Base-by-base conservation (phyloP, 2,888 invertebrate genomes). In the Papilio demoleus region DNA sequence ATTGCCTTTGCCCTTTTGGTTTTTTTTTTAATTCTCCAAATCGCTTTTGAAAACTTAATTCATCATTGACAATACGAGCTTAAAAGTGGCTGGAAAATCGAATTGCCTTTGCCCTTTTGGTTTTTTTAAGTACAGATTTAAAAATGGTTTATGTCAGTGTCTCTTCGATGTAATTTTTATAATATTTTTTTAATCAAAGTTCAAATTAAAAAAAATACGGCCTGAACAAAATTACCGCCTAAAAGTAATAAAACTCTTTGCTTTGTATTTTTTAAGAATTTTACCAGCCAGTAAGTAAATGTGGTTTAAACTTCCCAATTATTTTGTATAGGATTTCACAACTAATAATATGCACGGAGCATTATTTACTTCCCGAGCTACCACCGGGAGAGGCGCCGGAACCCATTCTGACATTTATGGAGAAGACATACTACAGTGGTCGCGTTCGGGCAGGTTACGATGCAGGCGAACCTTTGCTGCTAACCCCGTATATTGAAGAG, bases 401-500 rank as follows among this genome's bases (percentile, higher is more conserved):
- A 50, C 91, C 92, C 0, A 88, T 92, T 62, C 79, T 90, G 0
- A 81, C 83, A 2, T 91, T 92, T 77, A 88, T 90, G 89, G 92
- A 92, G 73, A 76, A 74, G 4, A 87, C 86, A 0, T 92, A 92
- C 77, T 78, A 78, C 60, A 70, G 81, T 5, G 85, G 86, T 1
- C 77, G 84, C 1, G 80, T 75, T 1, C 79, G 87, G 31, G 67
- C 83, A 0, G 73, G 77, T 1, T 79, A 73, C 40, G 88, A 86
- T 5, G 87, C 93, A 0, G 94, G 94, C 0, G 79, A 91, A 0
- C 94, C 94, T 0, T 81, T 95, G 0, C 90, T 94, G 19, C 87
- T 95, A 9, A 93, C 94, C 0, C 93, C 94, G 0, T 88, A 85
- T 62, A 92, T 95, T 17, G 93, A 94, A 72, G 81, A 87, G 24